Conservation (phyloP, 2,888 invertebrate species). For the Amiota minor region DNA sequence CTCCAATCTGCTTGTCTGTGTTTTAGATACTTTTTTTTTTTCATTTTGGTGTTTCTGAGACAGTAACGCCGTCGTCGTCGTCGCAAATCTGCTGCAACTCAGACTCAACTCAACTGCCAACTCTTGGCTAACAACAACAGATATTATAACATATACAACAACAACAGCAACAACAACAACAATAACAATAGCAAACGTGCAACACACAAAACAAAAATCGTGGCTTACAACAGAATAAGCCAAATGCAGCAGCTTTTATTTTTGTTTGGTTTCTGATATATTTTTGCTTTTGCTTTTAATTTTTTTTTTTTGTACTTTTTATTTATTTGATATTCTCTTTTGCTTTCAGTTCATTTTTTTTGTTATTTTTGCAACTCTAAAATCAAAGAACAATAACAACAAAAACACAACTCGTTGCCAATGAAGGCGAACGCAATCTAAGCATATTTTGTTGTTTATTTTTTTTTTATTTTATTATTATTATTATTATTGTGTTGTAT, state of each 20-base stretch:
- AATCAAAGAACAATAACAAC: conserved; percentile 5
- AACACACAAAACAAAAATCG: neutral
- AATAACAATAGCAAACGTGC: neutral
- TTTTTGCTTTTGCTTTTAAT: conserved; percentile 9
- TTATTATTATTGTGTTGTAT: neutral
- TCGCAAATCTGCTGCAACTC: neutral
- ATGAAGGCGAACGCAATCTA: neutral
- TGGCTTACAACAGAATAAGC: conserved; percentile 4
- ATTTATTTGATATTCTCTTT: neutral
- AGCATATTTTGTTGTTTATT: neutral
- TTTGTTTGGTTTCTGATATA: conserved; percentile 29
- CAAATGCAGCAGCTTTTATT: conserved; percentile 36
- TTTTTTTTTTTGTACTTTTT: neutral
- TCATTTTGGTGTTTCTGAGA: conserved; percentile 13
- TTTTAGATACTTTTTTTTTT: conserved; percentile 8
- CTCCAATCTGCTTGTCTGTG: neutral
- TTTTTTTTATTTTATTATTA: neutral
- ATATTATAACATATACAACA: no score
- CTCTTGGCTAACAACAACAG: neutral
- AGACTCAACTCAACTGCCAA: conserved; percentile 22
- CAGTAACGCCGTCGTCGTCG: neutral
- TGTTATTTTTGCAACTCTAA: neutral
- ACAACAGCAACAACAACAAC: neutral
- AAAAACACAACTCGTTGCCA: neutral
- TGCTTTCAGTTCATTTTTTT: conserved; percentile 9